phyloP scores from a whole-genome alignment of 2,113 vertebrate species.

The Osmerus mordax region DNA sequence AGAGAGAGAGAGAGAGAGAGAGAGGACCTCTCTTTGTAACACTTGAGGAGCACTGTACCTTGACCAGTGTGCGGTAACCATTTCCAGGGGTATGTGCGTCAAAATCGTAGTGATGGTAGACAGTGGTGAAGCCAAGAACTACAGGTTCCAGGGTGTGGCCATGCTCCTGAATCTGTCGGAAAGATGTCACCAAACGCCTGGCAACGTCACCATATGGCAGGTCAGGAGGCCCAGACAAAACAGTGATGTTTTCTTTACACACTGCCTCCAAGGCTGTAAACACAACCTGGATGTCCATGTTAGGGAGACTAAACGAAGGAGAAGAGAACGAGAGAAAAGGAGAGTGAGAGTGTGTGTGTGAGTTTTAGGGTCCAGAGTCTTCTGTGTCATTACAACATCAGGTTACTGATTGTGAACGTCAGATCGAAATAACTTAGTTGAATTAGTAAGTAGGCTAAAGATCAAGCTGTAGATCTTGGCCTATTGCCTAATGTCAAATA shows the following conservation, averaged over 20 bases:
- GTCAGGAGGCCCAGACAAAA: constrained; percentile 49
- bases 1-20: constrained; percentile 1
- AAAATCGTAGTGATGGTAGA: constrained; percentile 75
- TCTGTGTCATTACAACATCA: too few relatives aligned
- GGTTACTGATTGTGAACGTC: too few relatives aligned
- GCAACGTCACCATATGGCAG: constrained; percentile 44
- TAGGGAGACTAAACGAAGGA: constrained; percentile 12
- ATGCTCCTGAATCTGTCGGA: constrained; percentile 64
- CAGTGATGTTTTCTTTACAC: constrained; percentile 65
- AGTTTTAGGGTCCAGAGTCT: not conserved
- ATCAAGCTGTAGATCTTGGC: too few relatives aligned
- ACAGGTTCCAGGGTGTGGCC: constrained; percentile 59
- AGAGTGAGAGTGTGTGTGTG: not conserved
- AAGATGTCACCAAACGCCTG: constrained; percentile 52
- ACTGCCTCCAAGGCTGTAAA: constrained; percentile 65
- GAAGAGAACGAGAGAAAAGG: not conserved
- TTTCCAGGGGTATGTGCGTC: constrained; percentile 72
- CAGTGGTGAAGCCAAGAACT: constrained; percentile 54
- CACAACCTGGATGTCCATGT: constrained; percentile 66
- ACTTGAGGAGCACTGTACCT: constrained; percentile 35
- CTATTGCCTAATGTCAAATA: too few relatives aligned
- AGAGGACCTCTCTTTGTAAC: not conserved
- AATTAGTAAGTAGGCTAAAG: too few relatives aligned
- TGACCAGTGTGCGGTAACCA: constrained; percentile 75
- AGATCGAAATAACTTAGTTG: too few relatives aligned